Evolutionary conservation across 2,888 invertebrate genomes (phyloP), one percentile per base, ranked within the genome.

Genomic region (Mechanitis mazaeus): DNA sequence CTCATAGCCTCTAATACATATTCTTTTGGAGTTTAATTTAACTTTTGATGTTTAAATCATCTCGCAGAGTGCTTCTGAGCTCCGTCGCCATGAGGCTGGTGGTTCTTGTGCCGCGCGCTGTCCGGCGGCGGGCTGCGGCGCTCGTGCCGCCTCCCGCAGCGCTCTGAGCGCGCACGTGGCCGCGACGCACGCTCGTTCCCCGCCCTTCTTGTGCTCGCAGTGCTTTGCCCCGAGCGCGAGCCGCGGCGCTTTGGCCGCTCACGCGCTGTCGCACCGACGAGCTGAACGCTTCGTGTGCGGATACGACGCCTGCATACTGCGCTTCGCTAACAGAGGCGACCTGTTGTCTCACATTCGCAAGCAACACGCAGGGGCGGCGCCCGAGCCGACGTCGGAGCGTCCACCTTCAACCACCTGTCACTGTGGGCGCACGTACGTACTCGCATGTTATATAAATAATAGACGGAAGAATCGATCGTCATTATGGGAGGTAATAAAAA

Each of bases 321-420:
- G 89, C 33, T 87, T 88, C 69, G 78, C 74, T 2, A 79, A 80
- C 63, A 72, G 71, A 68, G 76, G 66, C 55, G 79, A 81, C 74
- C 75, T 88, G 69, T 71, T 88, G 78, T 66, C 81, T n/a, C 87
- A 88, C 79, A 85, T 88, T 76, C 85, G 87, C 74, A 82, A 82
- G 77, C 78, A 80, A 60, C 87, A 87, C 83, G 75, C 77, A 68
- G 75, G 75, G 56, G 72, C 69, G 4, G 66, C 65, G 56, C 61
- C 66, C 46, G 60, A 63, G 59, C 63, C 63, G 2, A 54, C 54
- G 12, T 42, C 54, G 9, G 58, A 33, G n/a, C 61, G 57, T 54
- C 50, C 63, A 53, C 58, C 56, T 42, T 50, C 63, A 45, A 61
- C 58, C 54, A 68, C 64, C 33, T 69, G 63, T 56, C 65, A 72